phyloP scores from a whole-genome alignment of 2,888 invertebrate genomes.

The Drymonia ruficornis region DNA sequence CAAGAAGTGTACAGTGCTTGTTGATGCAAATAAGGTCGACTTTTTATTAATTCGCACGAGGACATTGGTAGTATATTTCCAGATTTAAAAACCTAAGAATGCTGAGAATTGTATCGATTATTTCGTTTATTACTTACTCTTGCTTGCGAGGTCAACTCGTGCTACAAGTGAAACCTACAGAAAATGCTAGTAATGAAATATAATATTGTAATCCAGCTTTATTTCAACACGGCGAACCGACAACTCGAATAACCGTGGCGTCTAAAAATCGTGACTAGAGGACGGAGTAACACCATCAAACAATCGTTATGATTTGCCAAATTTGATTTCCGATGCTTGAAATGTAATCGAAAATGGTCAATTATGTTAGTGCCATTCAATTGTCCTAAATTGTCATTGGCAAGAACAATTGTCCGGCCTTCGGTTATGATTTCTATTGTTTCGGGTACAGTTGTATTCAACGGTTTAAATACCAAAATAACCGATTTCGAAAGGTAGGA shows the following conservation, averaged over 20 bases:
- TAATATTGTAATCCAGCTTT: background rate
- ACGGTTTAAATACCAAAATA: background rate
- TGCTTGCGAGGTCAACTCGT: background rate
- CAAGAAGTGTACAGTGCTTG: background rate
- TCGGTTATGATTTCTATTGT: conserved; percentile 31
- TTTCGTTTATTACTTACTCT: too few relatives aligned
- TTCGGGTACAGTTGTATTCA: conserved; percentile 21
- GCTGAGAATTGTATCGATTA: too few relatives aligned
- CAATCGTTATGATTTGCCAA: conserved; percentile 69
- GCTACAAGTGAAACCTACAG: background rate
- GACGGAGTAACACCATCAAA: conserved; percentile 51
- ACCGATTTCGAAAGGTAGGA: background rate
- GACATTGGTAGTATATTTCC: conserved; percentile 12
- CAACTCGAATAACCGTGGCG: conserved; percentile 35
- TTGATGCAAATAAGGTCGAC: background rate
- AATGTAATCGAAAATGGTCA: conserved; percentile 69
- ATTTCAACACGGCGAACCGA: conserved; percentile 51
- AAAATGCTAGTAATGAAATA: too few relatives aligned
- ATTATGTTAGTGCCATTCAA: conserved; percentile 68
- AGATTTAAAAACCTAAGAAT: too few relatives aligned
- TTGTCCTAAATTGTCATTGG: conserved; percentile 64
- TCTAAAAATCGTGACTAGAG: conserved; percentile 67
- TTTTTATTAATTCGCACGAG: conserved; percentile 8
- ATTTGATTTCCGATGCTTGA: conserved; percentile 59
- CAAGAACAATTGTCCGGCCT: conserved; percentile 60